Conservation (phyloP, 2,888 invertebrate species). For the Pandemis cinnamomeana region DNA sequence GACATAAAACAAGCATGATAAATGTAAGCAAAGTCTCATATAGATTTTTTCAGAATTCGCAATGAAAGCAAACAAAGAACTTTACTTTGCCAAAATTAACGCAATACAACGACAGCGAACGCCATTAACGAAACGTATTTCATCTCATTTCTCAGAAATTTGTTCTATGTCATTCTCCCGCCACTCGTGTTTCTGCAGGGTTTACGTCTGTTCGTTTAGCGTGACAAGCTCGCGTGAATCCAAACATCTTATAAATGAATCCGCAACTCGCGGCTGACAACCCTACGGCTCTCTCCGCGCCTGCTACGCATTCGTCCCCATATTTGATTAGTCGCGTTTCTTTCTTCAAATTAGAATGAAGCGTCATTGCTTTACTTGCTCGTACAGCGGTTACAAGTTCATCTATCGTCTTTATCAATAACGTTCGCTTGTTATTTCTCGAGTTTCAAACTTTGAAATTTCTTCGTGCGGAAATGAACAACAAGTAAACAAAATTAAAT, state of each 20-base stretch:
- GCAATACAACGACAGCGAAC: constrained; percentile 16
- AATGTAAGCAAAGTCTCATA: background rate
- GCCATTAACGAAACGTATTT: constrained; percentile 20
- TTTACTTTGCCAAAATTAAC: constrained; percentile 8
- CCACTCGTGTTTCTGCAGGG: constrained; percentile 36
- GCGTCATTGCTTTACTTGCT: constrained; percentile 24
- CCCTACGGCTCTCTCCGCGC: constrained; percentile 28
- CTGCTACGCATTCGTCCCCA: constrained; percentile 22
- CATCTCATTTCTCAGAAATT: constrained; percentile 26
- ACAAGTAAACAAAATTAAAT: constrained; percentile 33
- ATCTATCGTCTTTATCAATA: constrained; percentile 33
- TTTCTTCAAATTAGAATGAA: constrained; percentile 32
- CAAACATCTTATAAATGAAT: constrained; percentile 41
- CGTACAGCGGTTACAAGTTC: constrained; percentile 17
- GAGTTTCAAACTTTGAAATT: constrained; percentile 30
- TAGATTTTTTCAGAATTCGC: too few relatives aligned
- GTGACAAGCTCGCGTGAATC: constrained; percentile 41
- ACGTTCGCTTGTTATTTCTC: constrained; percentile 31
- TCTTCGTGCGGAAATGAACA: constrained; percentile 26
- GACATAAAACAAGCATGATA: background rate
- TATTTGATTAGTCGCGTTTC: constrained; percentile 38
- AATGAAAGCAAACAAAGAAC: background rate
- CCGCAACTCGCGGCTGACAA: constrained; percentile 38
- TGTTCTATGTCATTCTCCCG: constrained; percentile 31
- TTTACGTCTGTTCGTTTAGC: constrained; percentile 34